Evolutionary conservation across 1,140 invertebrate species (phyloP), one percentile per base, ranked within the genome.

Genomic region (Antheraea mylitta): DNA sequence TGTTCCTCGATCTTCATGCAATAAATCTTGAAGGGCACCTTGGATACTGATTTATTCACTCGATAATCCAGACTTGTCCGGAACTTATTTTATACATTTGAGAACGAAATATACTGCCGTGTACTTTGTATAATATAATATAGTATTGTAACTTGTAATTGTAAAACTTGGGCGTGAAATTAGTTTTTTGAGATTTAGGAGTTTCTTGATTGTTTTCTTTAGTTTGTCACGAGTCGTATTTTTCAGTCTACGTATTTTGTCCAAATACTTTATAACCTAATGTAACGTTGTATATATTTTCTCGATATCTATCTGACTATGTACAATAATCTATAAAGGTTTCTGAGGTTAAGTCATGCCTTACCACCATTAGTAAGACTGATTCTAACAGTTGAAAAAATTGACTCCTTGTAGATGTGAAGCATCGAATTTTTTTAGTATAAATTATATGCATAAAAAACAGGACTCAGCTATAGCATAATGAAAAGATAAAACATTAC

Each of bases 31-130:
- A 70, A 53, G 67, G 79, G 72, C 71, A 83, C 78, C 80, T 82
- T 76, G 67, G 69, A 65, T 73, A 74, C 76, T 85, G 83, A 85
- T 85, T 83, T 85, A 85, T 85, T 79, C 77, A 76, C 67, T 75
- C 78, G 80, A 85, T 83, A 85, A 85, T 85, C 77, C 79, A 67
- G 73, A 74, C 77, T 78, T 75, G 81, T 80, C 74, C 69, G 72
- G 66, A 77, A 82, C 75, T 83, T 80, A 75, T 74, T 73, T 72
- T 68, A 65, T 75, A 81, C 76, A 65, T 82, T 80, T 68, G 75
- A 74, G 74, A 74, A 75, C 61, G 72, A 82, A 78, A 85, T 78
- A 66, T 74, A 64, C 62, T 36, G 13, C 18, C 22, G 16, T 66
- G 16, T 53, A 53, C 16, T 16, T 53, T 53, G 6, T 53, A 53